Conservation (phyloP, 2,888 invertebrate genomes). For the Nemoura dubitans region DNA sequence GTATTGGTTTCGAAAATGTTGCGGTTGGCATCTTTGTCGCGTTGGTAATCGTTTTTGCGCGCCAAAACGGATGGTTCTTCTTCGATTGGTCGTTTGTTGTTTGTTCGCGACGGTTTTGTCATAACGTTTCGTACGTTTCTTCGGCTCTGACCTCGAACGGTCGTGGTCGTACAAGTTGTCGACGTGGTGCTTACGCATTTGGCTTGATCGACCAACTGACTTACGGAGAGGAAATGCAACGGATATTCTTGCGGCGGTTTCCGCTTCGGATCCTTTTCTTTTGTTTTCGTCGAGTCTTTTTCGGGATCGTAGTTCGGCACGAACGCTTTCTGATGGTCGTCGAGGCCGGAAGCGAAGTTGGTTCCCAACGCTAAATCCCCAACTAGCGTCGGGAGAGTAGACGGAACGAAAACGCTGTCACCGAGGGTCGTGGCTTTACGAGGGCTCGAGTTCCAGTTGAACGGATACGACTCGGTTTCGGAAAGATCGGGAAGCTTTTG, state of each 20-base stretch:
- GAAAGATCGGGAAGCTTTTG: not conserved
- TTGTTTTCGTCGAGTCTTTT: slow-evolving; percentile 15
- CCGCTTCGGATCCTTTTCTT: slow-evolving; percentile 31
- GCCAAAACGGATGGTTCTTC: not conserved
- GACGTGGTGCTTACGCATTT: slow-evolving; percentile 39
- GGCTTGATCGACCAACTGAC: slow-evolving; percentile 66
- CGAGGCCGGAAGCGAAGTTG: slow-evolving; percentile 26
- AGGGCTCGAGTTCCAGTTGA: slow-evolving; percentile 28
- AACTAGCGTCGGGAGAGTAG: slow-evolving; percentile 68
- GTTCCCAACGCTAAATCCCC: slow-evolving; percentile 68
- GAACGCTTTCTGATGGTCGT: slow-evolving; percentile 24
- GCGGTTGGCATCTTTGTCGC: not conserved
- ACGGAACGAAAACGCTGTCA: slow-evolving; percentile 60
- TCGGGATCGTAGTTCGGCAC: slow-evolving; percentile 16
- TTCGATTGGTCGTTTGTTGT: not conserved
- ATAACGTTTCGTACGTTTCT: not conserved
- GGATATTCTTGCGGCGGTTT: slow-evolving; percentile 27
- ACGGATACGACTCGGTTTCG: slow-evolving; percentile 23
- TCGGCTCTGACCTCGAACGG: not conserved
- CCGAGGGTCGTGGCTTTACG: not conserved
- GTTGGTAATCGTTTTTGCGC: not conserved
- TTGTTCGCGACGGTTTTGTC: not conserved
- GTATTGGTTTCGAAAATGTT: not conserved
- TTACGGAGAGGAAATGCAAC: slow-evolving; percentile 68
- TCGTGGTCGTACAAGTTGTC: not conserved